Base-by-base conservation (phyloP, 2,888 invertebrate genomes). In the Camponotus fellah region DNA sequence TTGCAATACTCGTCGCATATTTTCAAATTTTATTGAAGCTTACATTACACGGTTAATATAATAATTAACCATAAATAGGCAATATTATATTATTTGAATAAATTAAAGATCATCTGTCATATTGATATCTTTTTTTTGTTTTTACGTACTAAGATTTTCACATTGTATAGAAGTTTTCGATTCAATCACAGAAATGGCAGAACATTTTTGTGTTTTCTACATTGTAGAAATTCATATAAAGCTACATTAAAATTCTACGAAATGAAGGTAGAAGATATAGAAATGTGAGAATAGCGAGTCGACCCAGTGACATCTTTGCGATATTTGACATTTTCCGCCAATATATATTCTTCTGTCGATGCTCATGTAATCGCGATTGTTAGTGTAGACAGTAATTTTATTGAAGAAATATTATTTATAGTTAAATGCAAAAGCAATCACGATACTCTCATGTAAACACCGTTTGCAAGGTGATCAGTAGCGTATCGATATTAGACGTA, bases 341-440 rank as follows among this genome's bases (percentile, higher is more conserved):
- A 66, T 81, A 83, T 83, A 81, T 49, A 76, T 76, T 76, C 64
- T 84, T 83, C 69, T 84, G 83, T 85, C 79, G 64, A 86, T 88
- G 87, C 85, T 87, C 88, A 83, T 72, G 80, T 90, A 85, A 88
- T 84, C 84, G 72, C 86, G 82, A 83, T 85, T 84, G 81, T 90
- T 87, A 83, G 74, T 84, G n/a, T 65, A 88, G 64, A 64, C 83
- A 82, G 82, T 88, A 88, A 83, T 83, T 88, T 69, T 84, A 86
- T 80, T 74, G 68, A 74, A 75, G 12, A 82, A 76, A 82, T 49
- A 49, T 56, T 80, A 83, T 85, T 86, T 87, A 83, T 77, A 82
- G 34, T 84, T 85, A 80, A 82, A 84, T 65, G 53, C 68, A 81
- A 82, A 87, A 87, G 85, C 87, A 89, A 89, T 88, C 83, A 74